Conservation (phyloP, 2,113 vertebrate genomes). For the Triplophysa siluroides region DNA sequence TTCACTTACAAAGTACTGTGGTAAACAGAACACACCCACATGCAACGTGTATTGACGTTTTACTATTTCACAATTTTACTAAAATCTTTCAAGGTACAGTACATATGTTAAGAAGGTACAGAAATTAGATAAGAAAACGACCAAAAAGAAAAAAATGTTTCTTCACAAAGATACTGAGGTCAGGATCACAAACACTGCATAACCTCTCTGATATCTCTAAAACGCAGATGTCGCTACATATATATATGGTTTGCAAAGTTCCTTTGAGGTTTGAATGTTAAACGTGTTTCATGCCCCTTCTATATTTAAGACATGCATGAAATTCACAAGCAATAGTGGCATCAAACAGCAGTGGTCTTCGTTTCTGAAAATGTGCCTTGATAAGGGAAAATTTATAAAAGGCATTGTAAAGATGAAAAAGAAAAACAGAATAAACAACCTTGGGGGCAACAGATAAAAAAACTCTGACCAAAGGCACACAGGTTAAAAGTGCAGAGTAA, state of each 20-base stretch:
- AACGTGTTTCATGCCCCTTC: background rate
- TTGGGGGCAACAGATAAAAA: background rate
- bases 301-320: background rate
- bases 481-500: slow-evolving; percentile 18
- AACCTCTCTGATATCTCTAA: background rate
- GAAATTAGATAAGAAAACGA: slow-evolving; percentile 6
- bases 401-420: background rate
- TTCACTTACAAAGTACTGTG: background rate
- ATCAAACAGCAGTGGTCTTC: slow-evolving; percentile 23
- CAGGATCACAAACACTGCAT: slow-evolving; percentile 3
- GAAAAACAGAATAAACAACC: slow-evolving; percentile 1
- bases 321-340: slow-evolving; percentile 5
- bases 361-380: background rate
- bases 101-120: background rate
- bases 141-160: background rate
- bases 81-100: slow-evolving; percentile 40
- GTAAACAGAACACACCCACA: background rate
- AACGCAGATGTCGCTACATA: background rate
- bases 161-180: background rate
- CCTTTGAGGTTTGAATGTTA: background rate
- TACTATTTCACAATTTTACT: slow-evolving; percentile 42
- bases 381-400: background rate
- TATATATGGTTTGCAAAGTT: background rate
- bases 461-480: background rate
- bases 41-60: background rate